A percentile compares a stretch with the other conserved stretches of the same genome.
These are phyloP conservation scores for Prietella phreatophila DNA, from an alignment of 2,113 vertebrate genomes.

Conservation along the genomic window DNA sequence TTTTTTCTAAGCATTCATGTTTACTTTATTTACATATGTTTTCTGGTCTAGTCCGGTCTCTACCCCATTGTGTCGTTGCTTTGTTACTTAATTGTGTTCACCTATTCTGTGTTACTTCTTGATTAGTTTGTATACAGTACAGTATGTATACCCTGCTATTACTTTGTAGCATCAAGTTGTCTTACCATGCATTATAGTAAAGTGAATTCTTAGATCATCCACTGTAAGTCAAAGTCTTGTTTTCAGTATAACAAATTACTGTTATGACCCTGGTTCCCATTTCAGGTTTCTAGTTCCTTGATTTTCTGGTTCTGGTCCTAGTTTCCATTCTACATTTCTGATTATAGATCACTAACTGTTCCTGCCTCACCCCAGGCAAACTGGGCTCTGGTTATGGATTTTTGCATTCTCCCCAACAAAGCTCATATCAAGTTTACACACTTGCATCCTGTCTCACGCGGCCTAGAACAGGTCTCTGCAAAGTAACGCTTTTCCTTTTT, in stretches of 20 bases:
- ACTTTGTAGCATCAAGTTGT: background rate
- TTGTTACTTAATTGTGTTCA: background rate
- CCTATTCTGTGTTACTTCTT: background rate
- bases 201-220: background rate
- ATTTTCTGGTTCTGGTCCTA: background rate
- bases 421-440: constrained; percentile 14
- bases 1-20: background rate
- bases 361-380: background rate
- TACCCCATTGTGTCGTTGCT: background rate
- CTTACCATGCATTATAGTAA: no score
- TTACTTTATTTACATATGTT: background rate
- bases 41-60: background rate
- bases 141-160: background rate
- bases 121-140: background rate
- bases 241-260: background rate
- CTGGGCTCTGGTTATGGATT: background rate
- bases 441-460: background rate
- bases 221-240: background rate
- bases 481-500: background rate
- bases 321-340: background rate
- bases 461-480: background rate
- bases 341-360: background rate
- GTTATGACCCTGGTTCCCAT: background rate
- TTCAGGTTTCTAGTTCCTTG: background rate
- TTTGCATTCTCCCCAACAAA: background rate